Percentiles rank a stretch among this genome's conserved stretches.
Evolutionary conservation across 2,888 invertebrate species (phyloP).

Genomic region (Notocelia uddmanniana): DNA sequence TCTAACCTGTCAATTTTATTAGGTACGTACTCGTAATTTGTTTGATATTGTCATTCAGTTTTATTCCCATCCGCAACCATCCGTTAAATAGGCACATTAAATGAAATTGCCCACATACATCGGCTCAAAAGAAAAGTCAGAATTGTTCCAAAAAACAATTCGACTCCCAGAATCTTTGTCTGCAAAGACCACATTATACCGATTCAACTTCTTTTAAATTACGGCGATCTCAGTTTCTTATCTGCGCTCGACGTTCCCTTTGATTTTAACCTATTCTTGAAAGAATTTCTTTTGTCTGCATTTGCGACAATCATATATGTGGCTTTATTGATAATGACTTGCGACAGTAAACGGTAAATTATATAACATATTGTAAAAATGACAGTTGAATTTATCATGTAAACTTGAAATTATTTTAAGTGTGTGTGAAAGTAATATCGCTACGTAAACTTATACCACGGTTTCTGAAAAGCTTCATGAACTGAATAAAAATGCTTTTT

Average conservation of each 20-base stretch:
- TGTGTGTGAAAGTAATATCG: too few relatives aligned
- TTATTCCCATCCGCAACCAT: too few relatives aligned
- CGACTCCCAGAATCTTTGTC: constrained; percentile 22
- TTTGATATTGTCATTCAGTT: too few relatives aligned
- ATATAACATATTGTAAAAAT: background rate
- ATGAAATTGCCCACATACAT: too few relatives aligned
- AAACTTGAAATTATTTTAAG: background rate
- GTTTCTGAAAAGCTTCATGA: too few relatives aligned
- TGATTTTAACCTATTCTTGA: constrained; percentile 2
- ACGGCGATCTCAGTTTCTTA: background rate
- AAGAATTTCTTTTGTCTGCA: constrained; percentile 17
- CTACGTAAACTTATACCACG: too few relatives aligned
- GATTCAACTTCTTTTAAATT: constrained; percentile 5
- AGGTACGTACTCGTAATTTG: too few relatives aligned
- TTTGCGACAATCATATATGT: background rate
- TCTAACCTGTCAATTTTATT: too few relatives aligned
- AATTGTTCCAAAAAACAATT: constrained; percentile 22
- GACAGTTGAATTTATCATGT: constrained; percentile 2
- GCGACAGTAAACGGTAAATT: background rate
- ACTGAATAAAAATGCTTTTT: too few relatives aligned
- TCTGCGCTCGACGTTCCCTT: constrained; percentile 9
- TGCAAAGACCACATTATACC: constrained; percentile 16
- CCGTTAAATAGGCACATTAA: too few relatives aligned
- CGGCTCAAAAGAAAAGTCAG: background rate
- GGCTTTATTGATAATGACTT: constrained; percentile 1